Base-by-base conservation (phyloP, 2,797 vertebrate species). In the Coluber constrictor region DNA sequence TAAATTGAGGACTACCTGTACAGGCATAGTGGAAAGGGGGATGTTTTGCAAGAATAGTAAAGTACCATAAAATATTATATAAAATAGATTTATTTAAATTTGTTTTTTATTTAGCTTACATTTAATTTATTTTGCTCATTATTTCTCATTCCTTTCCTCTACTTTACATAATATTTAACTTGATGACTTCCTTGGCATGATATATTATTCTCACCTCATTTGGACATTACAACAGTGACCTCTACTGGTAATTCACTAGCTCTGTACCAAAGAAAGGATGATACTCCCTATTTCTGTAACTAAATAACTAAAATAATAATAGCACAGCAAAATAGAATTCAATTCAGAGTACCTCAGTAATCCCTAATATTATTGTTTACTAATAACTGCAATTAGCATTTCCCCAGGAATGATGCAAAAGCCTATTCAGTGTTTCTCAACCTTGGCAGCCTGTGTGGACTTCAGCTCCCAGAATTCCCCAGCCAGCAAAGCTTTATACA, bases 171-270 rank as follows among this genome's bases (percentile, higher is more conserved):
- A 23, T 18, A 79, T 43, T 79, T 79, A 79, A 47, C 20, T 37
- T 83, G 74, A 47, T 25, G 20, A 47, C 37, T 83, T 47, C 74
- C 74, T 83, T 47, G 37, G 37, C 18, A 23, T 11, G 10, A 47
- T 47, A 83, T 8, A 12, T 23, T 57, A 90, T 43, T 87, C 90
- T 56, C 15, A 88, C 13, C 13, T 74, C 29, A 13, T 4, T 92
- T 70, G 47, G 3, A 94, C 94, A 96, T 94, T 95, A 94, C 96
- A 96, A 98, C 94, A 97, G 97, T 98, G 98, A 97, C 97, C 98
- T 97, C 97, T 98, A 95, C 96, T 97, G 97, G 97, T 94, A n/a
- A 27, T 90, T 92, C 27, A 93, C 3, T 90, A 93, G n/a, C 95
- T 93, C 94, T 91, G 74, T 94, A 93, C 66, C 32, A 88, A 8